phyloP scores from a whole-genome alignment of 1,140 invertebrate genomes.

The honey bee (Apis mellifera) region Amel_HAv3.1 CM009945.2:638001-638500 shows the following conservation, averaged over 20 bases:
- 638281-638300: slow-evolving; percentile 52
- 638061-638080: slow-evolving; percentile 36
- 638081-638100: slow-evolving; percentile 1
- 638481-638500: slow-evolving; percentile 63
- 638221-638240: neutral
- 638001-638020: neutral
- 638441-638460: slow-evolving; percentile 57
- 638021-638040: slow-evolving; percentile 19
- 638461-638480: slow-evolving; percentile 63
- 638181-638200: slow-evolving; percentile 7
- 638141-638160: neutral
- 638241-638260: slow-evolving; percentile 5
- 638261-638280: slow-evolving; percentile 1
- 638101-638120: slow-evolving; percentile 16
- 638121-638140: slow-evolving; percentile 10
- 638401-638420: slow-evolving; percentile 73
- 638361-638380: slow-evolving; percentile 23
- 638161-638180: slow-evolving; percentile 10
- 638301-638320: slow-evolving; percentile 36
- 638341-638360: slow-evolving; percentile 39
- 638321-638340: slow-evolving; percentile 52
- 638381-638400: slow-evolving; percentile 56
- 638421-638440: slow-evolving; percentile 62
- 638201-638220: slow-evolving; percentile 30
- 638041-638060: slow-evolving; percentile 10